These are phyloP conservation scores for Elachura formosa DNA, from an alignment of 2,113 vertebrate genomes.

Conservation along the genomic window DNA sequence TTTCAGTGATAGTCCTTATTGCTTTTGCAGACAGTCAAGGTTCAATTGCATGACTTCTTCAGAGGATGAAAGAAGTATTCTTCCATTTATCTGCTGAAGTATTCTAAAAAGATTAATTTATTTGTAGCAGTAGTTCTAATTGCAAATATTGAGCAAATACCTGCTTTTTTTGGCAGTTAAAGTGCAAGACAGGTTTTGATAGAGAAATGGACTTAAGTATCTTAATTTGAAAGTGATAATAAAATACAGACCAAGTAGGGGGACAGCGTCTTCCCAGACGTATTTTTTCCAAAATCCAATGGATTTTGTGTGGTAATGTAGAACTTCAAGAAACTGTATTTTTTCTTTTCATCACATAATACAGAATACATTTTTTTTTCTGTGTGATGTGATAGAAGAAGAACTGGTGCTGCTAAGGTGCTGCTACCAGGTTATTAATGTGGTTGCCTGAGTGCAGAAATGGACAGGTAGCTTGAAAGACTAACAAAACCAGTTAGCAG, in stretches of 20 bases:
- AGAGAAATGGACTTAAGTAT: neutral
- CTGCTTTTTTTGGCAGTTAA: constrained; percentile 2
- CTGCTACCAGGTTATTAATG: neutral
- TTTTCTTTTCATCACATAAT: neutral
- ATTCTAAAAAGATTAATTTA: constrained; percentile 16
- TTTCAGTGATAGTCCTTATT: neutral
- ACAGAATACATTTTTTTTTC: neutral
- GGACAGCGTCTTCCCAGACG: neutral
- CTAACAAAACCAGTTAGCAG: neutral
- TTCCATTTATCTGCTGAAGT: constrained; percentile 37
- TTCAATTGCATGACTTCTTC: constrained; percentile 12
- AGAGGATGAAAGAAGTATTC: neutral
- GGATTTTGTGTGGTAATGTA: neutral
- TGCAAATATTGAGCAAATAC: neutral
- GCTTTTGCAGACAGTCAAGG: neutral
- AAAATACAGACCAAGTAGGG: neutral
- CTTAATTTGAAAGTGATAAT: neutral
- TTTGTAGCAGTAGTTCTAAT: constrained; percentile 11
- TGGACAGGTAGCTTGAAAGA: neutral
- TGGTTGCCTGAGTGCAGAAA: neutral
- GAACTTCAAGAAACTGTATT: neutral
- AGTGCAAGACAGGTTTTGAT: neutral
- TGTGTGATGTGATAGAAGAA: neutral
- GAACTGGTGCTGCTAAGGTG: neutral
- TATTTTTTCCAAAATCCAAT: neutral